Base-by-base conservation (phyloP, 2,113 vertebrate species). In the Eubucco bourcierii region DNA sequence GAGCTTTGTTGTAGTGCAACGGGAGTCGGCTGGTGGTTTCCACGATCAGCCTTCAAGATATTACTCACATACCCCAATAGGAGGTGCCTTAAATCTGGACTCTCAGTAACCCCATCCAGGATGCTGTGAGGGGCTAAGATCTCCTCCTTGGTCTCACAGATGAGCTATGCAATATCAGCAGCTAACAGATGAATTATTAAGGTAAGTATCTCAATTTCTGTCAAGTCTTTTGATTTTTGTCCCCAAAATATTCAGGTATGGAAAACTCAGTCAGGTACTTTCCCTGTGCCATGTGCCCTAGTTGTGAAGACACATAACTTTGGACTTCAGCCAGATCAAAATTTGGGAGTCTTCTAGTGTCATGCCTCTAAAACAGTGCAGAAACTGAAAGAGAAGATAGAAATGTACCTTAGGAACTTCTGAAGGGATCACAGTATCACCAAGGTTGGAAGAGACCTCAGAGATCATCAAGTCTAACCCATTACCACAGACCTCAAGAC, bases 141-240 rank as follows among this genome's bases (percentile, higher is more conserved):
- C 7, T 66, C 9, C 10, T 4, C 7, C 14, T 41, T 46, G 27
- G 12, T 71, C 4, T 52, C 20, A n/a, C 0, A 0, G 21, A 76
- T 7, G 10, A 61, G 33, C 2, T 7, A 6, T 27, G 16, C 19
- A 61, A 81, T 39, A 87, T 4, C 6, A 52, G 12, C 18, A 91
- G 7, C 11, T 72, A 28, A 50, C 15, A 50, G 37, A 28, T 5
- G 47, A 50, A 61, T 50, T 74, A 46, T 70, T 44, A 68, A 64
- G 18, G 17, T 23, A 86, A 23, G 2, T 56, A 46, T 23, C 16
- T 86, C 61, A 52, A 4, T 15, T 29, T 86, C 5, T 15, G 12
- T 29, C 27, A 60, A 46, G 29, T 47, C 7, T 82, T 59, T 12
- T 19, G 23, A 0, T 59, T 79, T 80, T 67, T 4, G 8, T 16